These are phyloP conservation scores for Colostygia pectinataria DNA, from an alignment of 2,888 invertebrate species.

Conservation along the genomic window DNA sequence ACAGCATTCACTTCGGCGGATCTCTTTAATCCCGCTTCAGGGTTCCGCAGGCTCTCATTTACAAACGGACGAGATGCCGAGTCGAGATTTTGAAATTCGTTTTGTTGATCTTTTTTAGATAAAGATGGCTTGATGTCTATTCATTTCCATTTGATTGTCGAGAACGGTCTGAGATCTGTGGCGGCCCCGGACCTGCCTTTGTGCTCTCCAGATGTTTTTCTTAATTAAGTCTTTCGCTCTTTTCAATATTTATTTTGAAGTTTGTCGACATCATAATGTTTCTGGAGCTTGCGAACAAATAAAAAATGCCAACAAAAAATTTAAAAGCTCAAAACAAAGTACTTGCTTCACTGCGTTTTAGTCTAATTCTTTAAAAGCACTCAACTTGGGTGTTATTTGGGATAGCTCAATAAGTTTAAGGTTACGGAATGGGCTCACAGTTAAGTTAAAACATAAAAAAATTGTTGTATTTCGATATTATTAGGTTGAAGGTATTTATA, in stretches of 20 bases:
- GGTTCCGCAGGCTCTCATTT: conserved; percentile 53
- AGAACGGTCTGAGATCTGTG: conserved; percentile 22
- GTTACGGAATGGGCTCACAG: conserved; percentile 5
- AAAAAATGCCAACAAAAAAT: no score
- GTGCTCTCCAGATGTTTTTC: conserved; percentile 27
- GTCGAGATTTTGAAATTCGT: conserved; percentile 52
- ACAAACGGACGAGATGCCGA: conserved; percentile 53
- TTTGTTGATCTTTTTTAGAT: conserved; percentile 54
- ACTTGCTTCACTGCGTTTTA: conserved; percentile 9
- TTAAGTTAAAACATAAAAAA: no score
- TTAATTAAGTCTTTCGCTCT: conserved; percentile 31
- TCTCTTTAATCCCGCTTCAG: conserved; percentile 55
- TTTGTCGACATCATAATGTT: not conserved
- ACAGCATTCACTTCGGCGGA: conserved; percentile 40
- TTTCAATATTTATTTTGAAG: conserved; percentile 29
- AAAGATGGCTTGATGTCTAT: conserved; percentile 43
- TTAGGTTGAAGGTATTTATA: not conserved
- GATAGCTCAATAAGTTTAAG: conserved; percentile 8
- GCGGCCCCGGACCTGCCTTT: conserved; percentile 28
- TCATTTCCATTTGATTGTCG: conserved; percentile 41
- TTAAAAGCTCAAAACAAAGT: conserved; percentile 6
- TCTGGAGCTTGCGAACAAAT: not conserved
- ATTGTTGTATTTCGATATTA: no score
- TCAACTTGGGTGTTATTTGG: conserved; percentile 3
- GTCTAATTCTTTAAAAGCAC: conserved; percentile 7